Evolutionary conservation across 2,113 vertebrate species (phyloP).

Genomic region (Pygoscelis adeliae): DNA sequence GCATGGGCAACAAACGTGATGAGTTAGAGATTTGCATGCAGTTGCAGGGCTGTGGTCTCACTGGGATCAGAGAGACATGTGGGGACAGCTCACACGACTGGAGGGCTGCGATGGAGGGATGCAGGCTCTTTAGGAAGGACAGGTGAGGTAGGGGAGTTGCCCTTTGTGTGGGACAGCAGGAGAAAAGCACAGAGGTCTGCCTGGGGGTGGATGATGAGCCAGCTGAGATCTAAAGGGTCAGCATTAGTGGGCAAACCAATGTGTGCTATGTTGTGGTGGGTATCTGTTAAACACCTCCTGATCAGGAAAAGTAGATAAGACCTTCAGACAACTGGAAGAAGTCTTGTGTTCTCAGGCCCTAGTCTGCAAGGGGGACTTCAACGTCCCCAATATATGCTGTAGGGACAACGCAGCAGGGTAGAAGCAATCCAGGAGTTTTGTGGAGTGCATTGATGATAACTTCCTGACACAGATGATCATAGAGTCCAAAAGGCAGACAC

Average conservation of each 20-base stretch:
- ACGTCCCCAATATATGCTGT: not conserved
- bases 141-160: not conserved
- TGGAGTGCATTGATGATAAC: not conserved
- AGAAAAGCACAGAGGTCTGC: not conserved
- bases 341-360: not conserved
- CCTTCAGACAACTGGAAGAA: not conserved
- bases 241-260: not conserved
- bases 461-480: not conserved
- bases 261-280: not conserved
- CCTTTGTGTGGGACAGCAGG: not conserved
- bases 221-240: not conserved
- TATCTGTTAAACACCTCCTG: not conserved
- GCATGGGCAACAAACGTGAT: rapidly evolving
- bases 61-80: not conserved
- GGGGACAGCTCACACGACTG: not conserved
- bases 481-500: not conserved
- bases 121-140: not conserved
- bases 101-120: not conserved
- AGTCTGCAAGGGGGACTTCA: not conserved
- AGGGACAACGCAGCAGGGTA: not conserved
- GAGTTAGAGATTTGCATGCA: not conserved
- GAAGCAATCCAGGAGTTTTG: not conserved
- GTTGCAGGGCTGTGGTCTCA: too few species aligned
- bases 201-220: not conserved
- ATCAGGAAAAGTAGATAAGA: not conserved